phyloP scores from a whole-genome alignment of 1,140 invertebrate species.

The Drosophila asahinai region DNA sequence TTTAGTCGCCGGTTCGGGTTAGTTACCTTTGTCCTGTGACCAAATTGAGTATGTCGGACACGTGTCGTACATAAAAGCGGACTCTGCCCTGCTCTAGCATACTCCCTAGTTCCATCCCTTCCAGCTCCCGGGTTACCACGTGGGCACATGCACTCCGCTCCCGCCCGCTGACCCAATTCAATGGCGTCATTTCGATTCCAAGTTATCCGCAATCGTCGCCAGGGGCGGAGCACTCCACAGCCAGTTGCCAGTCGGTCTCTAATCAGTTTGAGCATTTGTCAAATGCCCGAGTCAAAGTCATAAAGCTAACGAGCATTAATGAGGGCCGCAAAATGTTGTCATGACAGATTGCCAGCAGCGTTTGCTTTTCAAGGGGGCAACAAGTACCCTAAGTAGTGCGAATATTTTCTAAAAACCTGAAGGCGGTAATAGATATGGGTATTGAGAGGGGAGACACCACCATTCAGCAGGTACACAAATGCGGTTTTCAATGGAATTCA shows the following conservation, averaged over 20 bases:
- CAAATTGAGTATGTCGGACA: constrained; percentile 69
- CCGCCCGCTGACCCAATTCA: constrained; percentile 48
- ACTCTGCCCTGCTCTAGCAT: constrained; percentile 37
- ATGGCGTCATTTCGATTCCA: constrained; percentile 59
- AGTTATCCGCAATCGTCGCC: constrained; percentile 36
- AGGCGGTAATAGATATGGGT: not conserved
- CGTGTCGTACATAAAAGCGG: constrained; percentile 69
- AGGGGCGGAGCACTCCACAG: constrained; percentile 56
- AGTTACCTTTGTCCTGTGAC: constrained; percentile 25
- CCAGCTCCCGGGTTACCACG: constrained; percentile 25
- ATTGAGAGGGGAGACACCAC: not conserved
- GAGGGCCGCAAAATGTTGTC: constrained; percentile 45
- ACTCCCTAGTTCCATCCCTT: constrained; percentile 3
- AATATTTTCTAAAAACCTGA: not conserved
- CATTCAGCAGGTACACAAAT: not conserved
- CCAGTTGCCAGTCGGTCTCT: constrained; percentile 46
- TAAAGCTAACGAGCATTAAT: constrained; percentile 67
- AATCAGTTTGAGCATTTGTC: constrained; percentile 62
- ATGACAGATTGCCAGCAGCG: constrained; percentile 43
- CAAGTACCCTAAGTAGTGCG: constrained; percentile 6
- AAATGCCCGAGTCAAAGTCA: constrained; percentile 49
- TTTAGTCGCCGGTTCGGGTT: constrained; percentile 17
- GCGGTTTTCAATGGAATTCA: not conserved
- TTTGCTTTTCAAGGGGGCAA: not conserved
- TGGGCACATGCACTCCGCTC: constrained; percentile 3